phyloP scores from a whole-genome alignment of 2,888 invertebrate species.

The Synanthedon formicaeformis region DNA sequence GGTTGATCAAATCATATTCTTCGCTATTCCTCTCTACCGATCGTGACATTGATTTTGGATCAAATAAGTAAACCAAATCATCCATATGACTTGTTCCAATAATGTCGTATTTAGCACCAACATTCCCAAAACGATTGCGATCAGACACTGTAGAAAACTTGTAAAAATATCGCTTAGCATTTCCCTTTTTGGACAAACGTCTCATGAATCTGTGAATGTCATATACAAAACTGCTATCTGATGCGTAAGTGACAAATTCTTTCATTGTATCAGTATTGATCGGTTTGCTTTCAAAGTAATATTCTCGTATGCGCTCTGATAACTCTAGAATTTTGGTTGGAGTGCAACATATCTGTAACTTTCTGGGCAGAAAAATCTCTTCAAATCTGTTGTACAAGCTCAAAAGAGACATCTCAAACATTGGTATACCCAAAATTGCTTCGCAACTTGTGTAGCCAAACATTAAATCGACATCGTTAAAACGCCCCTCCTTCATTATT shows the following conservation, averaged over 20 bases:
- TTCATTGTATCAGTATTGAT: slow-evolving; percentile 12
- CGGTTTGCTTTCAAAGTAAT: slow-evolving; percentile 16
- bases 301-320: slow-evolving; percentile 13
- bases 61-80: slow-evolving; percentile 13
- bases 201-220: slow-evolving; percentile 16
- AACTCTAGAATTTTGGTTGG: slow-evolving; percentile 13
- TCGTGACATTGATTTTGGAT: slow-evolving; percentile 6
- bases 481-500: slow-evolving; percentile 31
- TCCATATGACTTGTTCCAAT: slow-evolving; percentile 12
- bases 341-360: slow-evolving; percentile 1
- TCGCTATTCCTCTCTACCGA: slow-evolving; percentile 7
- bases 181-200: slow-evolving; percentile 8
- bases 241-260: slow-evolving; percentile 14
- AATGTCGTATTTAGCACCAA: slow-evolving; percentile 5
- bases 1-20: slow-evolving; percentile 9
- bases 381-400: slow-evolving; percentile 11
- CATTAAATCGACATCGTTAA: slow-evolving; percentile 70
- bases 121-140: slow-evolving; percentile 4
- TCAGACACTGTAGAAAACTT: slow-evolving; percentile 8
- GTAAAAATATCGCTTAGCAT: slow-evolving; percentile 8
- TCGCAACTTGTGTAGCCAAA: slow-evolving; percentile 76
- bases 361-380: slow-evolving; percentile 19
- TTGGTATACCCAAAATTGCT: slow-evolving; percentile 30
- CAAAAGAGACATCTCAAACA: slow-evolving; percentile 4
- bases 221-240: slow-evolving; percentile 13